Percentiles rank a stretch among this genome's conserved stretches.
phyloP scores from a whole-genome alignment of 2,797 vertebrate species.

The Sandelia bainsii region DNA sequence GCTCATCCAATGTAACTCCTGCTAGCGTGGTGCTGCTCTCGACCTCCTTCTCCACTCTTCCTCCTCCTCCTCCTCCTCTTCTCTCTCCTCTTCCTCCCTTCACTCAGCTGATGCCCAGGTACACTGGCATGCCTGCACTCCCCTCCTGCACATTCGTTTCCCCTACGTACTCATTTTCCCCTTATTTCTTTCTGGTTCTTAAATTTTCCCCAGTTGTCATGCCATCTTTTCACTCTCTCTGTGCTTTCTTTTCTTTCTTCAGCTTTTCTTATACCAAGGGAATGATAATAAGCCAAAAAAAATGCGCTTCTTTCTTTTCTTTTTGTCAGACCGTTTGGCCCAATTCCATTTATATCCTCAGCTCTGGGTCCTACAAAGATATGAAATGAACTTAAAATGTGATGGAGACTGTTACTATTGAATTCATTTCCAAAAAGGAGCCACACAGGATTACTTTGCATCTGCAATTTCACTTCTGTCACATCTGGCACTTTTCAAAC shows the following conservation, averaged over 20 bases:
- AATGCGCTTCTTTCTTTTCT: not conserved
- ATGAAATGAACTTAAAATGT: slow-evolving; percentile 34
- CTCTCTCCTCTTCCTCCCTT: slow-evolving; percentile 79
- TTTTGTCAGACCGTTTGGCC: slow-evolving; percentile 37
- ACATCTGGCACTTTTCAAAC: slow-evolving; percentile 61
- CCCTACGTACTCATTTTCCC: not conserved
- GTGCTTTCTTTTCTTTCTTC: slow-evolving; percentile 12
- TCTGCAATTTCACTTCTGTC: slow-evolving; percentile 53
- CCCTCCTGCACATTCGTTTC: not conserved
- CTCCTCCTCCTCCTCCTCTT: slow-evolving; percentile 85
- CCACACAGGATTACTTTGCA: slow-evolving; percentile 41
- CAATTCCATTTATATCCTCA: slow-evolving; percentile 35
- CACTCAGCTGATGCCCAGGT: slow-evolving; percentile 83
- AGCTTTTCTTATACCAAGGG: slow-evolving; percentile 14
- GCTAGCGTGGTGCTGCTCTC: slow-evolving; percentile 85
- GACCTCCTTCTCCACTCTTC: slow-evolving; percentile 84
- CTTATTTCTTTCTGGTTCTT: slow-evolving; percentile 5
- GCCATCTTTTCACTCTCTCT: slow-evolving; percentile 17
- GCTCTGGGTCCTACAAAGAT: slow-evolving; percentile 15
- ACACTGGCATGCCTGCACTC: slow-evolving; percentile 79
- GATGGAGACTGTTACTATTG: slow-evolving; percentile 23
- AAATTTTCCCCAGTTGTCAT: slow-evolving; percentile 17
- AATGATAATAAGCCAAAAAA: slow-evolving; percentile 33
- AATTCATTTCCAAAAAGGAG: slow-evolving; percentile 27
- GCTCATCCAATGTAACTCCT: slow-evolving; percentile 82